phyloP scores from a whole-genome alignment of 2,113 vertebrate genomes.

The Emydura subglobosa region DNA sequence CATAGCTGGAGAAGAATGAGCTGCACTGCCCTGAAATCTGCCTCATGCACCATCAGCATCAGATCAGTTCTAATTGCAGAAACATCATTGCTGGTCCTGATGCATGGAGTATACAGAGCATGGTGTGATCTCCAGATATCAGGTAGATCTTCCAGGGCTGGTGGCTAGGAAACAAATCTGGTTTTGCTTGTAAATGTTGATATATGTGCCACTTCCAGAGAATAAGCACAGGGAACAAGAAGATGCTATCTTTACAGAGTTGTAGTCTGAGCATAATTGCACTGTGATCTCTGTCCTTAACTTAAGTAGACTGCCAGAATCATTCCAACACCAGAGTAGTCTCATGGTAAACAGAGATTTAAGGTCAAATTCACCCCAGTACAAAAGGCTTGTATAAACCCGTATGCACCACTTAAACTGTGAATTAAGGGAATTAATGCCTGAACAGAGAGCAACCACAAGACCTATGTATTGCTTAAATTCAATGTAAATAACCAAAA shows the following conservation, averaged over 20 bases:
- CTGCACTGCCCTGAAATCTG: neutral
- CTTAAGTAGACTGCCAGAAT: neutral
- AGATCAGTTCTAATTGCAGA: neutral
- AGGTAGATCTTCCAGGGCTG: neutral
- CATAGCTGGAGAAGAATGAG: neutral
- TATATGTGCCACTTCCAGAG: neutral
- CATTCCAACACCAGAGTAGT: neutral
- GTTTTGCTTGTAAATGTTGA: neutral
- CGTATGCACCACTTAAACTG: neutral
- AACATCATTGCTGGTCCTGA: neutral
- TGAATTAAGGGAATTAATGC: neutral
- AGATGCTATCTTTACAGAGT: neutral
- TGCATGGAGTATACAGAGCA: neutral
- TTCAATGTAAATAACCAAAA: neutral
- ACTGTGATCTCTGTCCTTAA: neutral
- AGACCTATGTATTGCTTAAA: neutral
- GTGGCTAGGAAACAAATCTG: neutral
- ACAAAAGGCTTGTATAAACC: neutral
- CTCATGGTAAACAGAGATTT: rapidly evolving
- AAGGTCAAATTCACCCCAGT: neutral
- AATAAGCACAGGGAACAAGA: neutral
- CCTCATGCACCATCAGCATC: neutral
- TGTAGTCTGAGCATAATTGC: neutral
- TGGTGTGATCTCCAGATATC: neutral
- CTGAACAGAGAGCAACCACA: neutral